Percentiles rank a stretch among this genome's conserved stretches.
phyloP scores from a whole-genome alignment of 2,797 vertebrate genomes.

The Pangasius macronema region DNA sequence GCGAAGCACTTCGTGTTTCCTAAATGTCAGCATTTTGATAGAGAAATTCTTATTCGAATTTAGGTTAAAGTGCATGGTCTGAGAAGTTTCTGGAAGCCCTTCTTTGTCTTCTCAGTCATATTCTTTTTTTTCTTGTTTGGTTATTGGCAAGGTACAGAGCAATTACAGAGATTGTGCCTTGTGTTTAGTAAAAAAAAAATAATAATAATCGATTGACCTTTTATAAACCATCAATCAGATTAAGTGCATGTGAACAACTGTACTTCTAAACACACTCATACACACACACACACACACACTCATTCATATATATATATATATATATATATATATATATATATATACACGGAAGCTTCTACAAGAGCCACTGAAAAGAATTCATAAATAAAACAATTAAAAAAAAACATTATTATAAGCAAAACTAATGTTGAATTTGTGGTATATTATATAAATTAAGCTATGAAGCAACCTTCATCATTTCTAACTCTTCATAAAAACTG shows the following conservation, averaged over 20 bases:
- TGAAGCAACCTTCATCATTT: background rate
- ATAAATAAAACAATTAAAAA: too few species aligned
- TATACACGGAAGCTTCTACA: background rate
- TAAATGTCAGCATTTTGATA: background rate
- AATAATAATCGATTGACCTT: background rate
- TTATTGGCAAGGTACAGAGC: background rate
- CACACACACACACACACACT: too few species aligned
- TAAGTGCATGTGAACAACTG: background rate
- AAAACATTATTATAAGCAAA: background rate
- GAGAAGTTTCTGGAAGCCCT: background rate
- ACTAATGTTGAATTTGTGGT: background rate
- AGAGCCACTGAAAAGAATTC: background rate
- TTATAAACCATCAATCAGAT: background rate
- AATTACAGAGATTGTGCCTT: background rate
- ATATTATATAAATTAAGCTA: background rate
- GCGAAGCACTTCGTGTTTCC: background rate
- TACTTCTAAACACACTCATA: background rate
- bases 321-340: background rate
- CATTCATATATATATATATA: background rate
- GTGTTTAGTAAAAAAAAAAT: background rate
- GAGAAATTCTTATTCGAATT: background rate
- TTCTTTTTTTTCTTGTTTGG: background rate
- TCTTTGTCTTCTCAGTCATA: background rate
- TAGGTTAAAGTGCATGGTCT: background rate
- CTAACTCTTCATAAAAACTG: background rate